Evolutionary conservation across 1,140 invertebrate species (phyloP), one percentile per base, ranked within the genome.

Genomic region (Aphis craccivora): DNA sequence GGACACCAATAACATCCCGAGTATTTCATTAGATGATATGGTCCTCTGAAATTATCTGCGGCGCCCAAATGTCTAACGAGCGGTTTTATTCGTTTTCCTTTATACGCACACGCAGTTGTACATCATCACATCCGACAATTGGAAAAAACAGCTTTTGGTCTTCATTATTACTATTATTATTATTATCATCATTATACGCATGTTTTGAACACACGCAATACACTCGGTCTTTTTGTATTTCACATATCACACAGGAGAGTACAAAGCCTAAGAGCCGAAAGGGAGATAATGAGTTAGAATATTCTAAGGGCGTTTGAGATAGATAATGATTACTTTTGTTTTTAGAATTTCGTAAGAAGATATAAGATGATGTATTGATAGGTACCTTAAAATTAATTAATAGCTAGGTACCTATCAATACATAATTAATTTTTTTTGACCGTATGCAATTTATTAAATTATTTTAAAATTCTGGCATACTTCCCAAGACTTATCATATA

Each of bases 21-120:
- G 40, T 86, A 86, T 86, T 86, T 86, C 40, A 86, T 86, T 86
- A 86, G 25, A 45, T 86, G 25, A 45, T 86, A 45, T n/a, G 11
- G 40, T 86, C 25, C 23, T 86, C 9, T 30, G 40, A 86, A 86
- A 86, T 86, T 86, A 86, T 86, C 43, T 86, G 23, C 25, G 40
- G 40, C 40, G 23, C 30, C 25, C 84, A 45, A 86, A 86, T 40
- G 40, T 45, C 84, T 86, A 86, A 86, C 40, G 40, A 86, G 84
- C 25, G 30, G 84, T 86, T 86, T 86, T 86, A 86, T 86, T 86
- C 40, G 40, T 30, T 30, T 45, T 84, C 20, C 35, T 83, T 43
- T 84, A 25, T 37, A 83, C 76, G 48, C 2, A 1, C 14, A 2
- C 35, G 20, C 22, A 22, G 7, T 37, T 40, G 37, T 40, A 40